Evolutionary conservation across 2,113 vertebrate genomes (phyloP), one percentile per base, ranked within the genome.

Genomic region (Callionymus lyra): DNA sequence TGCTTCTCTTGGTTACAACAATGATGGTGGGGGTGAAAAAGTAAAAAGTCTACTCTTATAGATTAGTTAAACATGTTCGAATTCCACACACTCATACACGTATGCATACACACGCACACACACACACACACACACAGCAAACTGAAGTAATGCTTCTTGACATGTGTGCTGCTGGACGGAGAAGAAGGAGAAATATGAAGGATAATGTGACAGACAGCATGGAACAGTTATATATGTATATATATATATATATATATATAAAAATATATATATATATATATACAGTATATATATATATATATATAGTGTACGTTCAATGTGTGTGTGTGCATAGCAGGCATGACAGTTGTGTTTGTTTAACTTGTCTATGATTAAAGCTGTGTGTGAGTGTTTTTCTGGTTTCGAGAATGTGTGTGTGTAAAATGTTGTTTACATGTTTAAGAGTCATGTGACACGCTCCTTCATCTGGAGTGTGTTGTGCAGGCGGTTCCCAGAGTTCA

Each of bases 91-190:
- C 4, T 27, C 21, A 27, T 27, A 27, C 21, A 27, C 35, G 46
- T 12, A 6, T 64, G 10, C 38, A 64, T 16, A 37, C 34, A 38
- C 36, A 12, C 18, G 38, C 41, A 34, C 34, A 32, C 6, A 51
- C 31, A 14, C 38, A 32, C 34, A 13, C 21, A 44, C 53, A 33
- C 34, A 17, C 34, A 41, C 60, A 71, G 68, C 64, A 61, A 80
- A 74, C 50, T 41, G 74, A 74, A 81, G 79, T 84, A 84, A 84
- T 78, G 59, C 50, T 70, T 81, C 74, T 67, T 79, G 81, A 80
- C 80, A 83, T 83, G 76, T 82, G 81, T 80, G 78, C 77, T 36
- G 78, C 77, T 80, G 40, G 44, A 50, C 80, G 77, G 77, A 60
- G 68, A 54, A 58, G 40, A 59, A 65, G 68, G 54, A 41, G 56